Conservation (phyloP, 2,113 vertebrate genomes). For the Colius striatus region DNA sequence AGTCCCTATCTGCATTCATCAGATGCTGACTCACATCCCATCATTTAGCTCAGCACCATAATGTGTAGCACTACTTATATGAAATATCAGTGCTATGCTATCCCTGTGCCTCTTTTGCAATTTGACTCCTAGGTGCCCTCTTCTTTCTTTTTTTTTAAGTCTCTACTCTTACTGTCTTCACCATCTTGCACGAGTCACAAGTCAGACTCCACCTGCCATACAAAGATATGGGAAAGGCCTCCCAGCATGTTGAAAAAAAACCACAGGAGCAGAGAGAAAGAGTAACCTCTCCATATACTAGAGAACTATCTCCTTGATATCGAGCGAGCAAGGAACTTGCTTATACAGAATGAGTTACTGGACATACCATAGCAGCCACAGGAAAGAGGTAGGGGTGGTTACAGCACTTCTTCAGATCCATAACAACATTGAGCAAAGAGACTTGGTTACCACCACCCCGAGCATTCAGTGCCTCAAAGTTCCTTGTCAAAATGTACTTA, state of each 20-base stretch:
- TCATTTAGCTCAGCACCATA: not conserved
- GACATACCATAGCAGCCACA: conserved; percentile 89
- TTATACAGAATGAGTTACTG: not conserved
- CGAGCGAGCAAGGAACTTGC: not conserved
- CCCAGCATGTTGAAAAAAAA: not conserved
- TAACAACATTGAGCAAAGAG: conserved; percentile 95
- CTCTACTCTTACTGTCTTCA: not conserved
- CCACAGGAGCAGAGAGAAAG: not conserved
- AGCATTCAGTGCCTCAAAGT: conserved; percentile 95
- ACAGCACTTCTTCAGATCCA: conserved; percentile 99
- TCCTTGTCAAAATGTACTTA: conserved; percentile 96
- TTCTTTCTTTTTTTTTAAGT: not conserved
- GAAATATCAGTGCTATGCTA: not conserved
- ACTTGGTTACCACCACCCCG: conserved; percentile 96
- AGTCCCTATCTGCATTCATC: not conserved
- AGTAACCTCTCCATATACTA: not conserved
- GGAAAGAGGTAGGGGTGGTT: conserved; percentile 99
- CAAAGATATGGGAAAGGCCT: not conserved
- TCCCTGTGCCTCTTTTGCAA: not conserved
- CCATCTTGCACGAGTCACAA: not conserved
- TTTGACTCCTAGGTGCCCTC: not conserved
- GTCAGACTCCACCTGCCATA: not conserved
- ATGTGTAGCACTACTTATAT: not conserved
- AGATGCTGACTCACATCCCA: not conserved
- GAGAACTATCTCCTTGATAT: not conserved